Conservation (phyloP, 2,888 invertebrate species). For the Orthonychiurus folsomi region DNA sequence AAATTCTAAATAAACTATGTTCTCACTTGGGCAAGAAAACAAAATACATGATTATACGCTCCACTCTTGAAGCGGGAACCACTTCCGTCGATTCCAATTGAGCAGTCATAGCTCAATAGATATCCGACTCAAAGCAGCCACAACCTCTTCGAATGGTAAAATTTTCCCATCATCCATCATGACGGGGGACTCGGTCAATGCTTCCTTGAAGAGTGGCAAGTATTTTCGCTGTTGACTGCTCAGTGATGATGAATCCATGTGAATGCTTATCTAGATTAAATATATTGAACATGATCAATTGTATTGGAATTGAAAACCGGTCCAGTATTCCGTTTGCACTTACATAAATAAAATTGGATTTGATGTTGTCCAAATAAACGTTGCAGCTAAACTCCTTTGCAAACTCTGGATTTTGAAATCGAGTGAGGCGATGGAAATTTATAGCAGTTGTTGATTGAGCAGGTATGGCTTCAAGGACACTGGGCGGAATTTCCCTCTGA, state of each 20-base stretch:
- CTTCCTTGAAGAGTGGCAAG: slow-evolving; percentile 64
- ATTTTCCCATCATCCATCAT: slow-evolving; percentile 47
- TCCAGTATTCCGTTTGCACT: too few relatives aligned
- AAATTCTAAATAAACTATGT: slow-evolving; percentile 8
- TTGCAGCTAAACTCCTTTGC: slow-evolving; percentile 32
- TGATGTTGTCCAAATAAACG: slow-evolving; percentile 58
- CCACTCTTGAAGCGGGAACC: slow-evolving; percentile 59
- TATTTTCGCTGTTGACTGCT: slow-evolving; percentile 57
- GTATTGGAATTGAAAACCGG: too few relatives aligned
- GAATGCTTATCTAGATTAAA: slow-evolving; percentile 62
- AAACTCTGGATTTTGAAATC: slow-evolving; percentile 34
- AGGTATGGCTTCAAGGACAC: slow-evolving; percentile 61
- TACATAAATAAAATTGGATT: slow-evolving; percentile 76
- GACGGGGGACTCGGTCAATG: slow-evolving; percentile 67
- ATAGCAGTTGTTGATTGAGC: slow-evolving; percentile 61
- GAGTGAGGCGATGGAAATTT: slow-evolving; percentile 27
- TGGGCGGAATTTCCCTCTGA: slow-evolving; percentile 60
- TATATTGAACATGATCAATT: too few relatives aligned
- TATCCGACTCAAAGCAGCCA: slow-evolving; percentile 69
- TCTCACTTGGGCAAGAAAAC: slow-evolving; percentile 53
- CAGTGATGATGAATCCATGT: slow-evolving; percentile 60
- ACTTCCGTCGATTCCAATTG: slow-evolving; percentile 55
- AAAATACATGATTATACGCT: slow-evolving; percentile 58
- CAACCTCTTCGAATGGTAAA: slow-evolving; percentile 59
- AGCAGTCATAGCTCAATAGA: slow-evolving; percentile 55